Base-by-base conservation (phyloP, 2,888 invertebrate genomes). In the Tetragonisca angustula region DNA sequence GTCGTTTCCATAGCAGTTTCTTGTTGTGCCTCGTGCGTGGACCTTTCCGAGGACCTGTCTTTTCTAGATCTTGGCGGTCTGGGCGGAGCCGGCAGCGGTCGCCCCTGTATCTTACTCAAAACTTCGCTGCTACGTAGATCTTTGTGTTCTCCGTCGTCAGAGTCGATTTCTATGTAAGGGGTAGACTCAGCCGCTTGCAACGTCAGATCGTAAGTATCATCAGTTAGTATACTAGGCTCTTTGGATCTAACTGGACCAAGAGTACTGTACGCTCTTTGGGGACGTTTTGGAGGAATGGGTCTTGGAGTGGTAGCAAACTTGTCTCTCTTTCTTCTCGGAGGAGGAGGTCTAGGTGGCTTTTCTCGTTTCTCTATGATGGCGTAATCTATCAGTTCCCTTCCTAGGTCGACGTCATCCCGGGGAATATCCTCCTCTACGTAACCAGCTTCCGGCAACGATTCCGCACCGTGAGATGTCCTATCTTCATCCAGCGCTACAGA, bases 71-170 rank as follows among this genome's bases (percentile, higher is more conserved):
- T 96, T 0, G 98, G 97, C 59, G 98, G 98, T 80, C 98, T 95
- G 2, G 98, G 98, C 0, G 98, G 98, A 6, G 98, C 97, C 2
- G 98, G 98, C 87, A 98, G 94, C 0, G 98, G 98, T 85, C 98
- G 95, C 89, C 97, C 97, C 94, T 97, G 97, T 97, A 98, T 98
- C 95, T 97, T 97, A 91, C 96, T 97, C 3, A 98, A 95, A 65
- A 97, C 95, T 84, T 97, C 97, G 15, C 97, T 97, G 32, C 97
- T 97, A 84, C 97, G 96, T 69, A 98, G 94, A 91, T 96, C 96
- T 90, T 96, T 96, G 71, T 96, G 95, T 85, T 95, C 67, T 91
- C 86, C 87, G 3, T 87, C 88, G 32, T 89, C 90, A 1, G 95
- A 95, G 75, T 96, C 96, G 74, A 96, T 96, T 94, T 96, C 96